Base-by-base conservation (phyloP, 1,140 invertebrate species). In the Saccostrea cuccullata region DNA sequence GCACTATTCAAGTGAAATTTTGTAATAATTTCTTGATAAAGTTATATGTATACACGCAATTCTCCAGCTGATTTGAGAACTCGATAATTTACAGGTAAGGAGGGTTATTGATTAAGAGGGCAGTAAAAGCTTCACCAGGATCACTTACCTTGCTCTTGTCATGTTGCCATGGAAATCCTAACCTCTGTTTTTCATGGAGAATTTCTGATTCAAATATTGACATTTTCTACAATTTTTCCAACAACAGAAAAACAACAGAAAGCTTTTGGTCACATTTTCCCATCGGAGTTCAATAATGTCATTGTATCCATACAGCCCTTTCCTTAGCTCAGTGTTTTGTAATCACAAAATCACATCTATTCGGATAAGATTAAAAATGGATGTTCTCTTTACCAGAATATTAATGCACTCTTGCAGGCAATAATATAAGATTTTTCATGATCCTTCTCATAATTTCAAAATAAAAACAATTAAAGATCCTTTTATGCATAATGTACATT, bases 111-210 rank as follows among this genome's bases (percentile, higher is more conserved):
- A 77, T 77, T 77, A 77, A 77, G 30, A 77, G 70, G 70, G 70
- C 26, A 36, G 70, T 26, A 77, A 77, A 77, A 77, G 47, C 26
- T 55, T 20, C 82, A 85, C 58, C 0, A 56, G 30, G 55, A 86
- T 70, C 36, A 23, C 60, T 36, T 86, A 86, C 85, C 85, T 86
- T 77, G 26, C 70, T 77, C 70, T 12, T 86, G 36, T 86, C n/a
- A 23, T 86, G 85, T 55, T 70, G 55, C 85, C 85, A 86, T 20
- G 85, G 85, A 73, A 86, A 86, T 64, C 85, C 85, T 26, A 86
- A 70, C 36, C 67, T 40, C 40, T 60, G 60, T 12, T 55, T 64
- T 86, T 70, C 55, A 23, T 30, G n/a, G 36, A 55, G 64, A 36
- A 30, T 77, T 5, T 77, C 70, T 36, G 70, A 26, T 30, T 77